A percentile compares a stretch with the other conserved stretches of the same genome.
Conservation (phyloP, 2,888 invertebrate genomes). For the Melanophora roralis region DNA sequence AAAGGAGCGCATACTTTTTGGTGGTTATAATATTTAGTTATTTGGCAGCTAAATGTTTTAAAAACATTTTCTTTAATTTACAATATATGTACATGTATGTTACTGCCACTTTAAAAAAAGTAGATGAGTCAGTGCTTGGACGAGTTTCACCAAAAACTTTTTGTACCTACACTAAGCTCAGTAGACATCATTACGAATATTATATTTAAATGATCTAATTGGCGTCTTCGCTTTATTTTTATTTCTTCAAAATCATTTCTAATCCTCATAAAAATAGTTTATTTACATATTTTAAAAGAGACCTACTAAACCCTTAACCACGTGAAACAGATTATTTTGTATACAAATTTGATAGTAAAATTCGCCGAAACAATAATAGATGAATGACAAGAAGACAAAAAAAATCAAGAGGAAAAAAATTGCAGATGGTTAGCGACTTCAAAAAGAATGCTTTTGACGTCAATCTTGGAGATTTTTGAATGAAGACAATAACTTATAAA, state of each 20-base stretch:
- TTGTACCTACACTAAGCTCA: background rate
- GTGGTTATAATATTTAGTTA: too few species aligned
- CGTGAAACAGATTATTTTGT: too few species aligned
- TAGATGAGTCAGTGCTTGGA: too few species aligned
- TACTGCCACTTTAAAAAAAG: too few species aligned
- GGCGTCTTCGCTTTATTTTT: slow-evolving; percentile 23
- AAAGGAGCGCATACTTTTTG: too few species aligned
- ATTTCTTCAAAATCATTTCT: slow-evolving; percentile 24
- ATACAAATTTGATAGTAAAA: background rate
- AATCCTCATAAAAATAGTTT: background rate
- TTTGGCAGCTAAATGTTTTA: too few species aligned
- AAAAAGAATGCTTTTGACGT: slow-evolving; percentile 53
- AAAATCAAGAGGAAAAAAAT: background rate
- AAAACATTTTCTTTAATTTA: too few species aligned
- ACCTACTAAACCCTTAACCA: too few species aligned
- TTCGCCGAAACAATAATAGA: slow-evolving; percentile 1
- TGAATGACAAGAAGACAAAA: background rate
- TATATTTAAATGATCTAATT: slow-evolving; percentile 34
- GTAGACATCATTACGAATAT: background rate
- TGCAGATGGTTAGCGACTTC: background rate
- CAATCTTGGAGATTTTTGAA: slow-evolving; percentile 10
- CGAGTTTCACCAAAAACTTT: background rate
- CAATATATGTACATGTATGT: too few species aligned
- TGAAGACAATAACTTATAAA: too few species aligned
- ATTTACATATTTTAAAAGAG: too few species aligned